Percentiles rank a stretch among this genome's conserved stretches.
Conservation (phyloP, 2,113 vertebrate species). For the Corythornis madagascariensis region DNA sequence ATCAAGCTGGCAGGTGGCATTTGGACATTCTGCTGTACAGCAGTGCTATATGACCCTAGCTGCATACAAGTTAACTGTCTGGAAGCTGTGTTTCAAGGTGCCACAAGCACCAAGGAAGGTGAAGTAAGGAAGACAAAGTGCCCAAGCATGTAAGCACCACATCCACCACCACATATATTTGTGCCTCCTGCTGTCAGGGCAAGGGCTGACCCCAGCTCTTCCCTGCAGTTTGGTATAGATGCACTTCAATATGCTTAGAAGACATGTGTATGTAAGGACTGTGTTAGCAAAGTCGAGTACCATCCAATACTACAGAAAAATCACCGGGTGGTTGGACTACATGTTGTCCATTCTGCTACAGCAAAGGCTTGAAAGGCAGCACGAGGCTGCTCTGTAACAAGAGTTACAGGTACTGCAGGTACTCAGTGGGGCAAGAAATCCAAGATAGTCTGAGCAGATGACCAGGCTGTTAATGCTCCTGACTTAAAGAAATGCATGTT, state of each 20-base stretch:
- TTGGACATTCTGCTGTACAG: too few species aligned
- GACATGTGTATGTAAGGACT: not conserved
- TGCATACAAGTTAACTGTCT: not conserved
- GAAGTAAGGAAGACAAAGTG: not conserved
- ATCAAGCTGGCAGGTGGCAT: not conserved
- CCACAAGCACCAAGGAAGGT: not conserved
- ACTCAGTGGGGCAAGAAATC: not conserved
- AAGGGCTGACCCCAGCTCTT: not conserved
- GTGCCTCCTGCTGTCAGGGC: not conserved
- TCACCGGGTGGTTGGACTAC: not conserved
- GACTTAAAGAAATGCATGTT: not conserved
- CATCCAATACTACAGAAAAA: not conserved
- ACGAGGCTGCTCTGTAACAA: not conserved
- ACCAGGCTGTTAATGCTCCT: not conserved
- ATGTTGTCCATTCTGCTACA: not conserved
- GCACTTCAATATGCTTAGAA: not conserved
- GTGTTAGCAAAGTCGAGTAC: not conserved
- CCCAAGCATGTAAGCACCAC: not conserved
- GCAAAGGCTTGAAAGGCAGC: not conserved
- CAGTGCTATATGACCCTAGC: rapidly evolving
- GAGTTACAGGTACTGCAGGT: not conserved
- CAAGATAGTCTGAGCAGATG: not conserved
- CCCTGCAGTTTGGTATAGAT: not conserved
- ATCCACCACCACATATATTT: not conserved
- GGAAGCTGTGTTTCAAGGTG: not conserved